phyloP scores from a whole-genome alignment of 2,797 vertebrate genomes.

The Dallia pectoralis region DNA sequence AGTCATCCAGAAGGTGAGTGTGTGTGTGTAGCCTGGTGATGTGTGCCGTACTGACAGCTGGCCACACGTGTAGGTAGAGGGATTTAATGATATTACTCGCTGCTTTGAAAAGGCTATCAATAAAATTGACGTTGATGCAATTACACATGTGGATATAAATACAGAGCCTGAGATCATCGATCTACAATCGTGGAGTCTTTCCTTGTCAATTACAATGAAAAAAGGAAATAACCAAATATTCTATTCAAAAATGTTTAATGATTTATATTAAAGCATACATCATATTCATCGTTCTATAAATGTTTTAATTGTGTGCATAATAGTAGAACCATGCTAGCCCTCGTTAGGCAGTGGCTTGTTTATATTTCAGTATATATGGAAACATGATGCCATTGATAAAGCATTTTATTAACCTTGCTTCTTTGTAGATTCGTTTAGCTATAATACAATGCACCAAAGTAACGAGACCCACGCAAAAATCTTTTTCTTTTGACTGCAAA shows the following conservation, averaged over 20 bases:
- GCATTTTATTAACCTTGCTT: conserved; percentile 62
- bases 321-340: conserved; percentile 69
- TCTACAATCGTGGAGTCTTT: neutral
- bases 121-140: neutral
- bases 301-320: conserved; percentile 73
- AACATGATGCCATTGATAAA: conserved; percentile 60
- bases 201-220: neutral
- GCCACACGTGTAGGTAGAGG: conserved; percentile 21
- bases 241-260: conserved; percentile 59
- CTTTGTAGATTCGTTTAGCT: conserved; percentile 37
- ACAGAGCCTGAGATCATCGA: neutral
- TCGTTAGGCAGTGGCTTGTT: conserved; percentile 65
- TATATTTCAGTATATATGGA: conserved; percentile 51
- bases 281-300: conserved; percentile 63
- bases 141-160: neutral
- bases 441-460: conserved; percentile 17
- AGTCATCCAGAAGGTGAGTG: conserved; percentile 31
- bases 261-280: conserved; percentile 67
- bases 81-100: neutral
- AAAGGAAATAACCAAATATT: conserved; percentile 7
- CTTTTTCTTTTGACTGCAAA: conserved; percentile 8
- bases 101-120: neutral
- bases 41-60: neutral
- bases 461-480: conserved; percentile 21
- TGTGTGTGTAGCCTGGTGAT: conserved; percentile 39